phyloP scores from a whole-genome alignment of 1,140 invertebrate species.

The Ephestia elutella region DNA sequence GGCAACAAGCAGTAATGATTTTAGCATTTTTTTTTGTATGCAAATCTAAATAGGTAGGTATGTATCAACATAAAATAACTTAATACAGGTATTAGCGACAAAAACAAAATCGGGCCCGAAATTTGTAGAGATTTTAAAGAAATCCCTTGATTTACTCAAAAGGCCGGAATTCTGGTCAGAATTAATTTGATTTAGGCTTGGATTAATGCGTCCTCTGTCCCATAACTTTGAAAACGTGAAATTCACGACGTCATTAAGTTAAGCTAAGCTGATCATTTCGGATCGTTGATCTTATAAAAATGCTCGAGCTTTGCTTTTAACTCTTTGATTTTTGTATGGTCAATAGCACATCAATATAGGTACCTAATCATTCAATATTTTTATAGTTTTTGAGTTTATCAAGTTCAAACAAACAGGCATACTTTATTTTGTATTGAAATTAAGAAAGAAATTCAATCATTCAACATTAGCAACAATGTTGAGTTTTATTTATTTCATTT shows the following conservation, averaged over 20 bases:
- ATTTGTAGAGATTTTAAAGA: background rate
- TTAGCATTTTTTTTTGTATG: no score
- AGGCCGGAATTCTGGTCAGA: background rate
- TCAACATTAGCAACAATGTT: no score
- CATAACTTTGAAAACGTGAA: slow-evolving; percentile 10
- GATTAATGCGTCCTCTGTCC: slow-evolving; percentile 5
- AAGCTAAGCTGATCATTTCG: background rate
- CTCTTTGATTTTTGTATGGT: background rate
- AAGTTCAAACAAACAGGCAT: no score
- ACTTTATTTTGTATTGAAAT: no score
- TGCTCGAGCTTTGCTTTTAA: background rate
- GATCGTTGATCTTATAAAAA: slow-evolving; percentile 1
- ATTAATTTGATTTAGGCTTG: background rate
- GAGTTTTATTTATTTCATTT: no score
- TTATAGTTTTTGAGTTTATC: no score
- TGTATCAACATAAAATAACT: no score
- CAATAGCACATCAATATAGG: no score
- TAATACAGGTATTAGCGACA: background rate
- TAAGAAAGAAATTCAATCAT: no score
- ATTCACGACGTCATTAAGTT: slow-evolving; percentile 13
- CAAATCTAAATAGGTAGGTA: no score
- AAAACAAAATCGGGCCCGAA: background rate
- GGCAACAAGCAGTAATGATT: no score
- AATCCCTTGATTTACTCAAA: background rate
- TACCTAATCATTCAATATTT: no score